These are phyloP conservation scores for Cranoglanis bouderius DNA, from an alignment of 2,113 vertebrate genomes.

Conservation along the genomic window DNA sequence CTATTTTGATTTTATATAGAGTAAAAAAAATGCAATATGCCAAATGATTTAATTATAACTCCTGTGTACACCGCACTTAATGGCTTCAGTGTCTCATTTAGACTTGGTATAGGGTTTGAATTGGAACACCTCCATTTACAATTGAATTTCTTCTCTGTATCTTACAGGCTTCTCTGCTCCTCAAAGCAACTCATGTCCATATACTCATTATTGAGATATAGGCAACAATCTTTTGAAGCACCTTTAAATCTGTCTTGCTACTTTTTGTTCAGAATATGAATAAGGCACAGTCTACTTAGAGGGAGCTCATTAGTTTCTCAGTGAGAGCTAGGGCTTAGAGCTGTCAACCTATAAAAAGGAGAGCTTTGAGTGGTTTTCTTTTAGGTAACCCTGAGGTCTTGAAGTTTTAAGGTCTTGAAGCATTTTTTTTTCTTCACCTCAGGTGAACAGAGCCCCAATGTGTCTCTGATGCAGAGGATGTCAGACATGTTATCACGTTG, in stretches of 20 bases:
- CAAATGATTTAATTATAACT: background rate
- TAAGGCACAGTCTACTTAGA: background rate
- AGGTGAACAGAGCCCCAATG: constrained; percentile 96
- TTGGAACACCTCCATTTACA: background rate
- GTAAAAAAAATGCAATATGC: background rate
- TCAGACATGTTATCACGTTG: constrained; percentile 98
- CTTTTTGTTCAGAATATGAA: constrained; percentile 9
- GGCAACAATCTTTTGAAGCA: background rate
- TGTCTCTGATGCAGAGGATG: constrained; percentile 98
- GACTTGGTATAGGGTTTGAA: background rate
- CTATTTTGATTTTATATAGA: background rate
- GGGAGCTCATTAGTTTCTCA: constrained; percentile 28
- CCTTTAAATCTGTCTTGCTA: constrained; percentile 18
- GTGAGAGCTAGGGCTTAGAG: background rate
- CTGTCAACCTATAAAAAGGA: background rate
- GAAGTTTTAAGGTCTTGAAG: background rate
- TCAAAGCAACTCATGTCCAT: background rate
- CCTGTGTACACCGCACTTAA: background rate
- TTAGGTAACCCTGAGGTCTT: background rate
- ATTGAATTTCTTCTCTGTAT: background rate
- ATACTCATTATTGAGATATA: constrained; percentile 26
- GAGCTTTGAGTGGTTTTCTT: constrained; percentile 5
- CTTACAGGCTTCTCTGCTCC: background rate
- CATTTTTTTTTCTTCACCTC: constrained; percentile 16
- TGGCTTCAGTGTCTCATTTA: background rate